Evolutionary conservation across 37 sponge, comb jelly and placozoan species (phyloP), one percentile per base, ranked within the genome.

Genomic region (Amphimedon queenslandica): DNA sequence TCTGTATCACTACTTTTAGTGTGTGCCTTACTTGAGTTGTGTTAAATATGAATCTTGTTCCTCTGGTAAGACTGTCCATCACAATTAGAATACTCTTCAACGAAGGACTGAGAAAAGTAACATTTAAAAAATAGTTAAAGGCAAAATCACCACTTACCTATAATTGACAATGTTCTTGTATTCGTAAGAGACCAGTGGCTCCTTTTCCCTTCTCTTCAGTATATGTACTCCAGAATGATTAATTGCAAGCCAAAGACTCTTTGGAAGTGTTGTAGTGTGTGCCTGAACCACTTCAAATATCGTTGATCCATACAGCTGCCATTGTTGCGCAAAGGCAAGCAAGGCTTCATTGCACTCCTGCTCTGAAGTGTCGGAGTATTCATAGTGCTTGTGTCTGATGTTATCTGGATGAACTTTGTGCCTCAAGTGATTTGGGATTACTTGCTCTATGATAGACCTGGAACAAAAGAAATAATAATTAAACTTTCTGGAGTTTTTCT

Each of bases 21-120:
- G n/a, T n/a, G 27, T 8, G 18, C 5, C 74, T 28, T 65, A 95
- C 96, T 92, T 95, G 93, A 72, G 84, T 90, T 5, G 96, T 96
- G 76, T 96, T 96, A 88, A 96, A 96, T 37, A 96, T 90, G 83
- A 96, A 96, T 80, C 93, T 96, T 6, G 93, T 93, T 1, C 96
- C 96, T 43, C 81, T 76, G 20, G 96, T 96, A 66, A 96, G 57
- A 58, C 94, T 93, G 69, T 92, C 96, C 30, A 94, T 92, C 21
- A 96, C 90, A 51, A 96, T 89, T 94, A 96, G 93, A 43, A 96
- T 65, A 51, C 83, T 96, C 79, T 92, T 96, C 61, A 96, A 90
- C 31, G 96, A 93, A 10, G 96, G 96, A 68, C 96, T 95, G 64
- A n/a, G n/a, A n/a, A n/a, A n/a, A n/a, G n/a, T n/a, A n/a, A n/a